Evolutionary conservation across 2,113 vertebrate species (phyloP), one percentile per base, ranked within the genome.

Genomic region (Mionectes macconnelli): DNA sequence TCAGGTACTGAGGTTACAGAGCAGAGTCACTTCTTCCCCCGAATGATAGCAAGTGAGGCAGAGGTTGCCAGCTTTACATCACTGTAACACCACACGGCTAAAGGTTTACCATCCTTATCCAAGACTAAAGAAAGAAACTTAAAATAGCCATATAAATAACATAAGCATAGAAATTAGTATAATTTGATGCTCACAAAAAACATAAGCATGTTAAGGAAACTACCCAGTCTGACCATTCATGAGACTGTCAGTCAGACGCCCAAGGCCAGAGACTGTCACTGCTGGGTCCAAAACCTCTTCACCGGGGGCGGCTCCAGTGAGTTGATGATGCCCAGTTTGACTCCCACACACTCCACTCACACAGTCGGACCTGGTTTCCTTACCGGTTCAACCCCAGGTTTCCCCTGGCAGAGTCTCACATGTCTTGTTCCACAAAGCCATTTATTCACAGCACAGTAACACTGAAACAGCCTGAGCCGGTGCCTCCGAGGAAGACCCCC

Each of bases 281-380:
- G 63, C 17, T 55, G 62, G n/a, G 25, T 12, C 23, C 2, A 1
- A 76, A 69, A n/a, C 8, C n/a, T 47, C 25, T 62, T 35, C 1
- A 1, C 40, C 31, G 21, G 0, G 0, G 8, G n/a, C 0, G 0
- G 45, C 24, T 40, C 69, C 39, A 0, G 2, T 35, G 39, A 60
- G 60, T 44, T 0, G 0, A 37, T 0, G 0, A 3, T 45, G 52
- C 11, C n/a, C 10, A 5, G 7, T 17, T 47, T 40, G 39, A 31
- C n/a, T 35, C n/a, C 6, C 55, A 53, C 9, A 55, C 53, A 68
- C 13, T 30, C 13, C 62, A 47, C 19, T 6, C 13, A 55, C 69
- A 59, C 45, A 35, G 33, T 27, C 70, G 69, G 17, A 35, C 17
- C 55, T 69, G n/a, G 7, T n/a, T 53, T 27, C 20, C 62, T 47